These are phyloP conservation scores for Ramphastos sulfuratus DNA, from an alignment of 2,113 vertebrate species.

Conservation along the genomic window DNA sequence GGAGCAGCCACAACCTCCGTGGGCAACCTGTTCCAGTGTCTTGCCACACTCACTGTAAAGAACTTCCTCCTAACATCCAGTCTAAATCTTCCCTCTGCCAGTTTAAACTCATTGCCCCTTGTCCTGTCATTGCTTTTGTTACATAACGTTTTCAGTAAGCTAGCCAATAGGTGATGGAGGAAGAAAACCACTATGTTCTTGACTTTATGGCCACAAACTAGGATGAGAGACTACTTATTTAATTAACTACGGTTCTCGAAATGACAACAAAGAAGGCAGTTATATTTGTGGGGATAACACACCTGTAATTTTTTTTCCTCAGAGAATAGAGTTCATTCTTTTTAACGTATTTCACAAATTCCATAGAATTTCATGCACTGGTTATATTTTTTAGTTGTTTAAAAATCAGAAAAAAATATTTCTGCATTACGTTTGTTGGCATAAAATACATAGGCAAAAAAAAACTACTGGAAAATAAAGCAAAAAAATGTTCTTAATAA, in stretches of 20 bases:
- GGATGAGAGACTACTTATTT: neutral
- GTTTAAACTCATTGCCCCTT: too few species aligned
- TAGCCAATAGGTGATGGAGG: neutral
- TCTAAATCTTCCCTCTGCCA: too few species aligned
- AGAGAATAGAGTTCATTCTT: neutral
- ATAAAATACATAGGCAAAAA: neutral
- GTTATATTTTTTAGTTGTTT: neutral
- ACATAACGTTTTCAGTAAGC: neutral
- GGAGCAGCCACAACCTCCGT: too few species aligned
- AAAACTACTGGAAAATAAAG: neutral
- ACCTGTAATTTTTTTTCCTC: neutral
- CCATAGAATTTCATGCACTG: neutral
- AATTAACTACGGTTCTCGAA: neutral
- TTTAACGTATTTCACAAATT: neutral
- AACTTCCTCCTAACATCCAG: too few species aligned
- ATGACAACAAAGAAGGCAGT: neutral
- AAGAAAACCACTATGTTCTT: neutral
- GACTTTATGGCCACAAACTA: neutral
- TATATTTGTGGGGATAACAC: neutral
- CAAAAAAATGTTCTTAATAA: neutral
- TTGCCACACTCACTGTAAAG: too few species aligned
- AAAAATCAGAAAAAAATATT: neutral
- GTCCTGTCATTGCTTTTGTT: neutral
- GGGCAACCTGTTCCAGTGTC: too few species aligned
- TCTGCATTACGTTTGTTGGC: neutral